phyloP scores from a whole-genome alignment of 2,888 invertebrate species.

The Cephus runcator region DNA sequence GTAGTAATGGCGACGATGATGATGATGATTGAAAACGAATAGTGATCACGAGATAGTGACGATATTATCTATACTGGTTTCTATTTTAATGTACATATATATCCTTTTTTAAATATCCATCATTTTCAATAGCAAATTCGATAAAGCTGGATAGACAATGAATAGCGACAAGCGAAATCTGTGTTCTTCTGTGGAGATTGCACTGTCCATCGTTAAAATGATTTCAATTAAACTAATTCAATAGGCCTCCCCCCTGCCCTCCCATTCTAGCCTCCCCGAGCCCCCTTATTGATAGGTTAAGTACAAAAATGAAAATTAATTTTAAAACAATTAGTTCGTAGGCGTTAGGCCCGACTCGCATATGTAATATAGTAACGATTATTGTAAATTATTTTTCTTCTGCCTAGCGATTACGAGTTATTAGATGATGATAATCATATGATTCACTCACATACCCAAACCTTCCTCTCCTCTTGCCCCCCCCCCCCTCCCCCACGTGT shows the following conservation, averaged over 20 bases:
- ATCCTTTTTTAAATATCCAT: not conserved
- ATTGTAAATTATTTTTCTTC: constrained; percentile 9
- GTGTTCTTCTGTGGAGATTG: constrained; percentile 29
- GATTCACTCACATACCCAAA: not conserved
- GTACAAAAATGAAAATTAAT: constrained; percentile 28
- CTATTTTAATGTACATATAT: not conserved
- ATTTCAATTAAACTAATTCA: constrained; percentile 23
- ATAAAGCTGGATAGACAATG: constrained; percentile 12
- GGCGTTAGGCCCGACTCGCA: not conserved
- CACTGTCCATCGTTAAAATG: constrained; percentile 21
- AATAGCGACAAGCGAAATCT: constrained; percentile 18
- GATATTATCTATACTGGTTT: not conserved
- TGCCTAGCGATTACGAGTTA: not conserved
- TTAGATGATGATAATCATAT: not conserved
- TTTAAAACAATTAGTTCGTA: not conserved
- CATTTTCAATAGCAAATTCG: constrained; percentile 5
- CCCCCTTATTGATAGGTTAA: constrained; percentile 25
- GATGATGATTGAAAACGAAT: not conserved
- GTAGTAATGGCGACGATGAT: not conserved
- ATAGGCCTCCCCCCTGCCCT: not conserved
- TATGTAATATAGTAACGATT: constrained; percentile 4
- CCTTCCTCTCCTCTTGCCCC: not conserved
- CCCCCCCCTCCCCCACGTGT: not conserved
- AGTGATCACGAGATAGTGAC: not conserved
- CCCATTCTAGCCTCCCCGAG: not conserved